Conservation (phyloP, 2,888 invertebrate species). For the Dasypogon diadema region DNA sequence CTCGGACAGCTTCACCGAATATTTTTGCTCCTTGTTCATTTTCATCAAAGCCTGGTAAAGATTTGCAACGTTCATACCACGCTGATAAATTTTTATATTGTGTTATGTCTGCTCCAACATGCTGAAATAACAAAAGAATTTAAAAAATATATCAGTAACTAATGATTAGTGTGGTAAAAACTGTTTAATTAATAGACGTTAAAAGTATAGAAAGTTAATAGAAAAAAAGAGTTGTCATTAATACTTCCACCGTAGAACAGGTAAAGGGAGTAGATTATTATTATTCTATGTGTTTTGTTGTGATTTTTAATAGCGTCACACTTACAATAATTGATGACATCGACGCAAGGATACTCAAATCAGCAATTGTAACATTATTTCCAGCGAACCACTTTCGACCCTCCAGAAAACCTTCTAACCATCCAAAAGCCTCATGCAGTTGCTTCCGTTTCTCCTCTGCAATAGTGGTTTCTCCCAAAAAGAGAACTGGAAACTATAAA, state of each 20-base stretch:
- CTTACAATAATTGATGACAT: slow-evolving; percentile 67
- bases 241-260: too few species aligned
- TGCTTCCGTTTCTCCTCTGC: slow-evolving; percentile 71
- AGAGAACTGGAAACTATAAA: slow-evolving; percentile 74
- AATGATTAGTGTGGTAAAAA: too few species aligned
- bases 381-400: slow-evolving; percentile 68
- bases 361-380: slow-evolving; percentile 68
- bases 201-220: too few species aligned
- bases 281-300: too few species aligned
- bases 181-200: too few species aligned
- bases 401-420: slow-evolving; percentile 64
- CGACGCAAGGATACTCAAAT: slow-evolving; percentile 66
- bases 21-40: slow-evolving; percentile 73
- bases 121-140: slow-evolving; percentile 43
- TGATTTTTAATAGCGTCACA: not conserved
- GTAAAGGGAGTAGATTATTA: too few species aligned
- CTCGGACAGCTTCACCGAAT: slow-evolving; percentile 73
- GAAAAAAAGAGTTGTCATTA: too few species aligned
- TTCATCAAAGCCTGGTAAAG: slow-evolving; percentile 73
- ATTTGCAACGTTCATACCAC: slow-evolving; percentile 74
- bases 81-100: slow-evolving; percentile 55
- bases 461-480: slow-evolving; percentile 72
- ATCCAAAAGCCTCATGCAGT: slow-evolving; percentile 72
- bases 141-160: too few species aligned
- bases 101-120: slow-evolving; percentile 56